Evolutionary conservation across 2,888 invertebrate genomes (phyloP), one percentile per base, ranked within the genome.

Genomic region (Sinhomidia bicolor): DNA sequence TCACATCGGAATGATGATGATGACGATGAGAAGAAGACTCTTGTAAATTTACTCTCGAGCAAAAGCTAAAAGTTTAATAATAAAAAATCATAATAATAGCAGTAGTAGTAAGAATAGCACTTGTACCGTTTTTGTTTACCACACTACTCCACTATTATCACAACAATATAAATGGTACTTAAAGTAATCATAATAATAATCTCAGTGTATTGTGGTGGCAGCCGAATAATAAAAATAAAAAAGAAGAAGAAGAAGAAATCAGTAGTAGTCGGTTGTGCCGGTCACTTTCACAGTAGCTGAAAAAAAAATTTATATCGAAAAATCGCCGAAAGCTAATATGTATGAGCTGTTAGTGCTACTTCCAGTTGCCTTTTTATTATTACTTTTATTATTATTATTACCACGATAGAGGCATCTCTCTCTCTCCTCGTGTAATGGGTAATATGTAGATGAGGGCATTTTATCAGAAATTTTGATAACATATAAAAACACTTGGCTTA

Each of bases 371-470:
- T 20, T 41, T 36, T 44, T 41, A 79, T 36, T 26, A 79, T n/a
- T n/a, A n/a, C n/a, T n/a, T n/a, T n/a, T n/a, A n/a, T n/a, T n/a
- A n/a, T n/a, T n/a, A n/a, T n/a, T n/a, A n/a, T n/a, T n/a, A n/a
- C n/a, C n/a, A n/a, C n/a, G n/a, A n/a, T n/a, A 36, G 14, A 32
- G 20, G 29, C 54, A 51, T 54, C 41, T 41, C 32, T 23, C 41
- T n/a, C n/a, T n/a, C n/a, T n/a, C n/a, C n/a, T n/a, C n/a, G n/a
- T n/a, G n/a, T 26, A 71, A 83, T 83, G 7, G 7, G 3, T 74
- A 83, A 74, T 54, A 83, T 83, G 83, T 23, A 83, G 83, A 83
- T 83, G 44, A 44, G 65, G 47, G 17, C 36, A 14, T 41, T 81
- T 81, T 65, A 62, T 81, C 44, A 81, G 44, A 36, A n/a, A 41